These are phyloP conservation scores for Scatophagus argus DNA, from an alignment of 2,113 vertebrate genomes.

Conservation along the genomic window DNA sequence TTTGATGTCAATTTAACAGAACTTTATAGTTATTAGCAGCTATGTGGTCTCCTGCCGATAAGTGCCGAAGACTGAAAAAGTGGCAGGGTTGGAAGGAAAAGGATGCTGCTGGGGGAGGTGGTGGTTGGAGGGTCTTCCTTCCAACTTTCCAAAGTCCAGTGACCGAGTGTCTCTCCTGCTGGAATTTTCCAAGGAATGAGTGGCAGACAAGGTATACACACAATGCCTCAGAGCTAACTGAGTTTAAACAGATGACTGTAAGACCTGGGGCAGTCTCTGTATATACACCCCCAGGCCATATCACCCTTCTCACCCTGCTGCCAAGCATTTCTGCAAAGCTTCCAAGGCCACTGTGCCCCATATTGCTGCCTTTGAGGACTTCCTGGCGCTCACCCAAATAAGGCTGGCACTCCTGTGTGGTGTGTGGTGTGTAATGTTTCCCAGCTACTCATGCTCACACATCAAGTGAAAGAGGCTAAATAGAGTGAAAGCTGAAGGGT, in stretches of 20 bases:
- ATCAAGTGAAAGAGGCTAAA: slow-evolving; percentile 20
- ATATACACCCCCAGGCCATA: not conserved
- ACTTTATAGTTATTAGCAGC: not conserved
- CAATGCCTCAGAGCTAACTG: slow-evolving; percentile 45
- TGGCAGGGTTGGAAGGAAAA: not conserved
- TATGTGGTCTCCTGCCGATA: not conserved
- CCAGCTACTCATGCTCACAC: slow-evolving; percentile 3
- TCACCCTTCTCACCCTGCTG: slow-evolving; percentile 8
- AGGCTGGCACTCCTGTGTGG: slow-evolving; percentile 41
- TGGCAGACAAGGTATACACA: slow-evolving; percentile 33
- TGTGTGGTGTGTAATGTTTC: slow-evolving; percentile 30
- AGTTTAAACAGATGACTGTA: slow-evolving; percentile 62
- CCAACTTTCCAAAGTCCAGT: slow-evolving; percentile 46
- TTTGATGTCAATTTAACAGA: slow-evolving; percentile 20
- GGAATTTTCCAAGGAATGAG: slow-evolving; percentile 77
- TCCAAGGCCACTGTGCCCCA: slow-evolving; percentile 60
- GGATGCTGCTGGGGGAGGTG: not conserved
- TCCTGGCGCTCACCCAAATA: slow-evolving; percentile 71
- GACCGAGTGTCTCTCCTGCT: slow-evolving; percentile 49
- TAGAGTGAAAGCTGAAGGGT: slow-evolving; percentile 6
- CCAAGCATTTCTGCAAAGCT: slow-evolving; percentile 55
- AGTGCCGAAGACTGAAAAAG: slow-evolving; percentile 1
- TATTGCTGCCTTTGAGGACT: slow-evolving; percentile 63
- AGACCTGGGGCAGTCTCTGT: slow-evolving; percentile 50
- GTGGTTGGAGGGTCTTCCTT: slow-evolving; percentile 37